Evolutionary conservation across 2,113 vertebrate species (phyloP).

Genomic region (Myrmophylax atrothorax): DNA sequence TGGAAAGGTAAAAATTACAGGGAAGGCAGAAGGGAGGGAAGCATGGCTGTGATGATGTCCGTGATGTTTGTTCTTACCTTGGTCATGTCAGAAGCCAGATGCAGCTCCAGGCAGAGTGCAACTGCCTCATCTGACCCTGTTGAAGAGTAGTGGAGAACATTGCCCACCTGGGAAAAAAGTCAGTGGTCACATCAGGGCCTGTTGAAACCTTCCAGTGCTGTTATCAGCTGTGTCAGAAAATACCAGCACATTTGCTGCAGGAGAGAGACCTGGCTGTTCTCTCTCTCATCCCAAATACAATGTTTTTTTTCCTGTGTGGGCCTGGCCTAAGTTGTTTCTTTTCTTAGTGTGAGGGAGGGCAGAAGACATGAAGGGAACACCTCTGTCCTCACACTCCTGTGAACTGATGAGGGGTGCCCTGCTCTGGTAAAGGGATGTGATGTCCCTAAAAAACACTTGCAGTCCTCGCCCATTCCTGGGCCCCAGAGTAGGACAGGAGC

Average conservation of each 20-base stretch:
- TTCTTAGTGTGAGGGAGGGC: not conserved
- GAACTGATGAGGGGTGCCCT: not conserved
- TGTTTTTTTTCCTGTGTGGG: not conserved
- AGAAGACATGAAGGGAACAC: not conserved
- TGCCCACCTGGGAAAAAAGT: conserved; percentile 6
- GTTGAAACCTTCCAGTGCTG: not conserved
- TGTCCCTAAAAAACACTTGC: not conserved
- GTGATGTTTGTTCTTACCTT: not conserved
- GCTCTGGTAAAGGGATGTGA: not conserved
- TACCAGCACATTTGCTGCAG: not conserved
- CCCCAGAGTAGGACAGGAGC: not conserved
- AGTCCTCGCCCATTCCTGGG: not conserved
- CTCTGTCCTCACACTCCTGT: not conserved
- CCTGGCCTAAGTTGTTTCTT: not conserved
- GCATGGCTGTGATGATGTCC: not conserved
- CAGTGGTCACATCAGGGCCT: conserved; percentile 11
- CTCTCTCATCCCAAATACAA: not conserved
- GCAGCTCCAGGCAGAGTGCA: conserved; percentile 35
- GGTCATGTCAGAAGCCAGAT: conserved; percentile 39
- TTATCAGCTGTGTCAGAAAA: conserved; percentile 5
- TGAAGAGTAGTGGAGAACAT: not conserved
- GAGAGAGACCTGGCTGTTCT: not conserved
- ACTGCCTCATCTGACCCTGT: conserved; percentile 34
- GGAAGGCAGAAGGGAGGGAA: not conserved
- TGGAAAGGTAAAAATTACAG: not conserved